Evolutionary conservation across 2,113 vertebrate genomes (phyloP), one percentile per base, ranked within the genome.

Genomic region (Lamprologus tigripictilis): DNA sequence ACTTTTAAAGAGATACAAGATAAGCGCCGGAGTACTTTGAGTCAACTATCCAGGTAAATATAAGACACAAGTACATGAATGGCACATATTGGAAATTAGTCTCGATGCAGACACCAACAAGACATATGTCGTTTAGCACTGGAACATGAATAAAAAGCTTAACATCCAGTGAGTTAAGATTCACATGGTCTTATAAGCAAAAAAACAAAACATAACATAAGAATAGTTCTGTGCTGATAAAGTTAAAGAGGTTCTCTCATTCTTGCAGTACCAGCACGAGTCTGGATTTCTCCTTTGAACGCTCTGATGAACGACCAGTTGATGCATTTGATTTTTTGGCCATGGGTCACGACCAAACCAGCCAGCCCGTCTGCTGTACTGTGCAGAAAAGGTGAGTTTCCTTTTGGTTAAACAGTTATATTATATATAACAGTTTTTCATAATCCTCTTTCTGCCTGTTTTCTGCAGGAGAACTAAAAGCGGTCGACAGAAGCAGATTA

Each of bases 221-320:
- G 17, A 49, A 28, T 2, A n/a, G 11, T 31, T 19, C 4, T 76
- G 13, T n/a, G 8, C 28, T 85, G n/a, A 26, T 35, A 28, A 10
- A 58, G 12, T 66, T 23, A 57, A 78, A 66, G 23, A 37, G 40
- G 7, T 26, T 80, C 4, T 82, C 16, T 84, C 7, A 47, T 21
- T 49, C 97, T 96, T 93, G 82, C 96, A 98, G 97, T 95, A 90
- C 84, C 92, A 91, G 47, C 26, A 91, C 94, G 92, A 61, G 97
- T 92, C 97, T 98, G 94, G 98, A 99, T 94, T 99, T 99, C 96
- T 99, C 98, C 92, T 98, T 98, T 94, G 98, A 99, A 95, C 96
- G 94, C 89, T 97, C 98, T 88, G 97, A 98, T 93, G 98, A 99
- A 89, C 96, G 95, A 89, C 96, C 97, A 91, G 95, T 98, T 80